phyloP scores from a whole-genome alignment of 2,113 vertebrate genomes.

The Notechis scutatus region DNA sequence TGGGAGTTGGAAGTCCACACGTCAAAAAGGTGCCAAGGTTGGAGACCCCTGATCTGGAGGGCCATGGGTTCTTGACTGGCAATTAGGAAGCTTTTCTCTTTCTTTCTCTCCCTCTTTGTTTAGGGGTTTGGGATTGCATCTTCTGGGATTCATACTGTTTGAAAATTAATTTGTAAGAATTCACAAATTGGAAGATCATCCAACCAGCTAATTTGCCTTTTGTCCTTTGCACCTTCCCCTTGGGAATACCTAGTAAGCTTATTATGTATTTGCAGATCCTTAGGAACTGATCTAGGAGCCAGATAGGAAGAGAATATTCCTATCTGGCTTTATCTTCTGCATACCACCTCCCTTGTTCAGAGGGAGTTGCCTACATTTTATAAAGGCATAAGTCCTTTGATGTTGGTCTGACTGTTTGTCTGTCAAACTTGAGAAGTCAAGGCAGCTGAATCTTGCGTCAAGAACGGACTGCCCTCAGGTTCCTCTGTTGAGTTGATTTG shows the following conservation, averaged over 20 bases:
- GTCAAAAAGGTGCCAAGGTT: background rate
- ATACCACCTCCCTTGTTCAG: background rate
- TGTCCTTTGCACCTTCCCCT: background rate
- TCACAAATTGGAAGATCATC: background rate
- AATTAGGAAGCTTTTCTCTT: background rate
- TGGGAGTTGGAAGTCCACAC: too few species aligned
- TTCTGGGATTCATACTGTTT: background rate
- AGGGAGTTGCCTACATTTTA: background rate
- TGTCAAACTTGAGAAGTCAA: background rate
- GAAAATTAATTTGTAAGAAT: background rate
- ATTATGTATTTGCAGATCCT: background rate
- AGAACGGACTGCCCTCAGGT: conserved; percentile 27
- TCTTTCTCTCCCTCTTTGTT: background rate
- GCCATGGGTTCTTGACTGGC: background rate
- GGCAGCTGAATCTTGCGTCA: background rate
- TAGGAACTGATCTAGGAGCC: background rate
- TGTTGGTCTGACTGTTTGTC: conserved; percentile 3
- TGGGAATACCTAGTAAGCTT: background rate
- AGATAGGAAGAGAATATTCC: background rate
- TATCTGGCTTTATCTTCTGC: background rate
- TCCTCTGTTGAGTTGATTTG: background rate
- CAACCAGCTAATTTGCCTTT: background rate
- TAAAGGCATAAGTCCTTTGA: background rate
- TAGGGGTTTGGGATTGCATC: background rate
- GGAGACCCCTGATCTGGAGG: background rate